phyloP scores from a whole-genome alignment of 2,797 vertebrate species.

The Poeciliopsis paucimaculata region DNA sequence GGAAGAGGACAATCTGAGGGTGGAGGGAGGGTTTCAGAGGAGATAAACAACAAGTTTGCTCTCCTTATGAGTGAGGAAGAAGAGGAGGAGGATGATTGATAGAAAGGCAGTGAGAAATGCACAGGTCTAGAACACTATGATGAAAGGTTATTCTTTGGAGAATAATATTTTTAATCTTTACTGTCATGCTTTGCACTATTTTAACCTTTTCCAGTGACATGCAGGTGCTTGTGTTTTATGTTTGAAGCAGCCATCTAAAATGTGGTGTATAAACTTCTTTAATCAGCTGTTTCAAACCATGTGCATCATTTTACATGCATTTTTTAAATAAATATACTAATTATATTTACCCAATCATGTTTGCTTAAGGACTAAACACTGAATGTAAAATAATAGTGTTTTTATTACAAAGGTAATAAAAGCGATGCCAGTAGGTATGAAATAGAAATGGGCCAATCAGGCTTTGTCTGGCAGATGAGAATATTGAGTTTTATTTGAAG shows the following conservation, averaged over 20 bases:
- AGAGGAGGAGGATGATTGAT: constrained; percentile 51
- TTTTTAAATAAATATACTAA: neutral
- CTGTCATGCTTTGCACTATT: constrained; percentile 30
- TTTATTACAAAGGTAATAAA: neutral
- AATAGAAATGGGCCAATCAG: neutral
- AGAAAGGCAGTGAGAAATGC: constrained; percentile 11
- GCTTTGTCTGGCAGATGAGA: neutral
- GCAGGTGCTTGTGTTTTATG: neutral
- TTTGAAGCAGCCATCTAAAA: neutral
- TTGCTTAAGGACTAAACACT: constrained; percentile 12
- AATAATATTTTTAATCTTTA: constrained; percentile 19
- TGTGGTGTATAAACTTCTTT: neutral
- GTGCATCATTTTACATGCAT: neutral
- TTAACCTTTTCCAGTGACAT: neutral
- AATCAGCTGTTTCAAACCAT: constrained; percentile 3
- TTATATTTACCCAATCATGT: constrained; percentile 7
- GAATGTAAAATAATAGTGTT: constrained; percentile 1
- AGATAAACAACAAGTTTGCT: constrained; percentile 77
- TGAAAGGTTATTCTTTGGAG: constrained; percentile 2
- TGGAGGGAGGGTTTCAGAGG: constrained; percentile 32
- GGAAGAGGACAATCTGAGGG: constrained; percentile 23
- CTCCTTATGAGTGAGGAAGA: constrained; percentile 72
- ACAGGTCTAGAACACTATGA: constrained; percentile 3
- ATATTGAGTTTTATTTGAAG: neutral
- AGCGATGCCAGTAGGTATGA: neutral